Evolutionary conservation across 2,797 vertebrate genomes (phyloP).

Genomic region (Pseudopleuronectes americanus): DNA sequence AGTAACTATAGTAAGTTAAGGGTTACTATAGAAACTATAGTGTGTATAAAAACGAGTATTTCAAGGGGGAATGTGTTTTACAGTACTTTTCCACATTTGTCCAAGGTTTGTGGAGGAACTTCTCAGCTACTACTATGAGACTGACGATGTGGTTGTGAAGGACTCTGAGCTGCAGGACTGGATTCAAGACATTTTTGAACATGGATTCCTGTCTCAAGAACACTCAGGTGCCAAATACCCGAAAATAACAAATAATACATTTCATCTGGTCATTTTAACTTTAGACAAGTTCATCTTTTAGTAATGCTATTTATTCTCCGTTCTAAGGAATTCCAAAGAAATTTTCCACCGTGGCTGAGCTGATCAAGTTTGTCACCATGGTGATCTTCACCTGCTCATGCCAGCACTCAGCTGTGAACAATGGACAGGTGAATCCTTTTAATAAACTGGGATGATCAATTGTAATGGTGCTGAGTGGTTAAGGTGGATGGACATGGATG

Average conservation of each 20-base stretch:
- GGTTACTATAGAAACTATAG: too few relatives aligned
- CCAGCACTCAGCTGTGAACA: conserved; percentile 70
- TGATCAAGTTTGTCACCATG: conserved; percentile 75
- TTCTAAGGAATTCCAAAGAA: conserved; percentile 61
- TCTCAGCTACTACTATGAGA: conserved; percentile 61
- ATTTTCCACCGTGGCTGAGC: conserved; percentile 42
- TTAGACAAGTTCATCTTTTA: too few relatives aligned
- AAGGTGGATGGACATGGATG: too few relatives aligned
- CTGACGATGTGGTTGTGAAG: conserved; percentile 38
- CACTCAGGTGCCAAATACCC: conserved; percentile 31
- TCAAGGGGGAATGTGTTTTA: background rate
- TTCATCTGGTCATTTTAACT: too few relatives aligned
- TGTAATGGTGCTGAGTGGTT: too few relatives aligned
- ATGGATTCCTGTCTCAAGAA: conserved; percentile 58
- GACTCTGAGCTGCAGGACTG: conserved; percentile 72
- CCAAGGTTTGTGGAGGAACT: conserved; percentile 62
- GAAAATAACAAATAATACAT: too few relatives aligned
- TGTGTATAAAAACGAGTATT: background rate
- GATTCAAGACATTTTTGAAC: conserved; percentile 61
- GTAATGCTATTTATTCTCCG: background rate
- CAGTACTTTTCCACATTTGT: background rate
- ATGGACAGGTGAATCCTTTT: conserved; percentile 65
- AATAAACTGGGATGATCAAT: rapidly evolving
- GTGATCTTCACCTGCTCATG: conserved; percentile 68
- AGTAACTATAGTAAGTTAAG: too few relatives aligned